phyloP scores from a whole-genome alignment of 2,113 vertebrate species.

The Solenodon paradoxus region DNA sequence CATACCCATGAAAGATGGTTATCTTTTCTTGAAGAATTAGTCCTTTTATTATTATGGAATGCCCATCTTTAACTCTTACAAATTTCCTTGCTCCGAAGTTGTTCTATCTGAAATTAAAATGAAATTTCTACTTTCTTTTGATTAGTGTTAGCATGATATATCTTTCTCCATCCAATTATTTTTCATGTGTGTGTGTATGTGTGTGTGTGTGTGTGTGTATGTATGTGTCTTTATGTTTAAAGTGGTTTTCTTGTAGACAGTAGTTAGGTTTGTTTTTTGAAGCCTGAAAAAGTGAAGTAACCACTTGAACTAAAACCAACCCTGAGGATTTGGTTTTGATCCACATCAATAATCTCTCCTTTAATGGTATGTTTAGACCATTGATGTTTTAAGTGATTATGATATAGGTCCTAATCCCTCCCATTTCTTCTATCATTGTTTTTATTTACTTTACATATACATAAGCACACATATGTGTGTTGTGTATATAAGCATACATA shows the following conservation, averaged over 20 bases:
- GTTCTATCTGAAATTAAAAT: slow-evolving; percentile 10
- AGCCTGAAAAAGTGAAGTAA: no score
- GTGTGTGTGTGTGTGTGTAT: no score
- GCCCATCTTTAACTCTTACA: background rate
- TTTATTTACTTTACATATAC: background rate
- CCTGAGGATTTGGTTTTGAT: no score
- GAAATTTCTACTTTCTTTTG: no score
- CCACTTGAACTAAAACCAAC: no score
- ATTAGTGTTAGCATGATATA: no score
- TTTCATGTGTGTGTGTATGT: no score
- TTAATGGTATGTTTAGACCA: background rate
- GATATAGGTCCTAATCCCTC: background rate
- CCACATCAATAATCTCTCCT: background rate
- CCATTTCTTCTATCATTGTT: background rate
- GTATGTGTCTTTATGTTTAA: background rate
- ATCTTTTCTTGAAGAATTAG: background rate
- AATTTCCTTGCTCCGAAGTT: background rate
- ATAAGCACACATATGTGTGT: background rate
- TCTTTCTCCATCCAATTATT: background rate
- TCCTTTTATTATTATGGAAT: background rate
- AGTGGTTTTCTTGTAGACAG: no score
- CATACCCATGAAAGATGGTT: background rate
- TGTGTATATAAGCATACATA: background rate
- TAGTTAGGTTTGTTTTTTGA: no score
- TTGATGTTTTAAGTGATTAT: slow-evolving; percentile 1